phyloP scores from a whole-genome alignment of 2,113 vertebrate species.

The Onychostruthus taczanowskii region DNA sequence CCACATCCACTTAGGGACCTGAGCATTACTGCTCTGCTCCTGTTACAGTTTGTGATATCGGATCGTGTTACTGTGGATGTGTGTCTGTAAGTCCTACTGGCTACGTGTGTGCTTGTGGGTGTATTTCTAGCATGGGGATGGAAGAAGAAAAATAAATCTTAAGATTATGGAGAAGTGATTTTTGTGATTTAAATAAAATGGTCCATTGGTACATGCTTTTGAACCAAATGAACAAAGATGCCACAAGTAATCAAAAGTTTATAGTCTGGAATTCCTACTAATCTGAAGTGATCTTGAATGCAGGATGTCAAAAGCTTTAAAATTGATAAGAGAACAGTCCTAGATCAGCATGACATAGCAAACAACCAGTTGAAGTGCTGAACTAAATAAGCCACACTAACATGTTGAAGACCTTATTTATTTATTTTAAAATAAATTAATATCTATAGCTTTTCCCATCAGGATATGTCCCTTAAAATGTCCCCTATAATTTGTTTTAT shows the following conservation, averaged over 20 bases:
- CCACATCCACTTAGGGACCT: slow-evolving; percentile 64
- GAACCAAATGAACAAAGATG: background rate
- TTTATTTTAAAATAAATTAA: slow-evolving; percentile 12
- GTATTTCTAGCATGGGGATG: background rate
- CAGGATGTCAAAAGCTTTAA: slow-evolving; percentile 58
- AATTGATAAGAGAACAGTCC: slow-evolving; percentile 38
- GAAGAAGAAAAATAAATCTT: background rate
- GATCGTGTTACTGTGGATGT: background rate
- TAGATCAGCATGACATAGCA: slow-evolving; percentile 52
- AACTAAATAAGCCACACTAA: slow-evolving; percentile 13
- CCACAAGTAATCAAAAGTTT: slow-evolving; percentile 57
- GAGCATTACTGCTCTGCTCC: slow-evolving; percentile 35
- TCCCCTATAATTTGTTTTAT: background rate
- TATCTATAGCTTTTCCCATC: background rate
- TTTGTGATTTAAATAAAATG: slow-evolving; percentile 4
- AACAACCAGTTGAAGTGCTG: slow-evolving; percentile 28
- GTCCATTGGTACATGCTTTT: background rate
- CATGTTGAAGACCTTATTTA: background rate
- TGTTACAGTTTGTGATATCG: slow-evolving; percentile 6
- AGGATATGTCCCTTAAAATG: background rate
- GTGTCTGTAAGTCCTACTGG: background rate
- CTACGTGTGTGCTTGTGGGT: background rate
- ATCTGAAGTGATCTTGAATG: slow-evolving; percentile 62
- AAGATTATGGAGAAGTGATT: background rate
- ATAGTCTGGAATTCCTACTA: background rate